Conservation (phyloP, 2,113 vertebrate genomes). For the Entomyzon cyanotis region DNA sequence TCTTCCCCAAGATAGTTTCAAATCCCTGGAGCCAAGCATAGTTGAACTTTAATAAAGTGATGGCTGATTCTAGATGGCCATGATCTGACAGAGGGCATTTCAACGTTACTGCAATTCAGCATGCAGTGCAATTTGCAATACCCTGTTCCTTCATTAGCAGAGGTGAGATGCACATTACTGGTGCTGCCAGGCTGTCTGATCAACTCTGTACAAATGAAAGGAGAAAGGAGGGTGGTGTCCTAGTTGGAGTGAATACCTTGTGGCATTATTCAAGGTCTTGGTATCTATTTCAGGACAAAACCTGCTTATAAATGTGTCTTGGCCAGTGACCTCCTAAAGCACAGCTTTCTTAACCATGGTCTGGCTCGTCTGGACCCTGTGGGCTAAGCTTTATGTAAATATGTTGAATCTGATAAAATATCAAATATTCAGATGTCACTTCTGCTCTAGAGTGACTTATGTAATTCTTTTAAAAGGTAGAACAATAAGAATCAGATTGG, state of each 20-base stretch:
- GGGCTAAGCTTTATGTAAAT: background rate
- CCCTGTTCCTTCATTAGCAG: background rate
- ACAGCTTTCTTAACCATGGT: background rate
- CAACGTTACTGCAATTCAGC: background rate
- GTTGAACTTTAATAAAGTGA: background rate
- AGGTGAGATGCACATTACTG: background rate
- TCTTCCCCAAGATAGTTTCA: background rate
- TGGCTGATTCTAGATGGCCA: background rate
- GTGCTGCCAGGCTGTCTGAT: background rate
- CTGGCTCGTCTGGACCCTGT: fast-evolving
- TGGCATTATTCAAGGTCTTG: background rate
- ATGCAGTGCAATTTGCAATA: background rate
- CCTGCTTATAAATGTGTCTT: background rate
- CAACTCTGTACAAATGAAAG: background rate
- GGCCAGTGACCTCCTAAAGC: background rate
- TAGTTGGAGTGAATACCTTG: background rate
- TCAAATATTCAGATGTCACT: background rate
- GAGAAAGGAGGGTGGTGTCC: background rate
- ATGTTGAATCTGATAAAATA: background rate
- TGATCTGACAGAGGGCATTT: background rate
- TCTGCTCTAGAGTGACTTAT: background rate
- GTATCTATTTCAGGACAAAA: background rate
- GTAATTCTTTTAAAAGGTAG: background rate
- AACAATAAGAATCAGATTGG: background rate
- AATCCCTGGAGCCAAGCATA: background rate